Evolutionary conservation across 2,797 vertebrate species (phyloP).

Genomic region (Ptychadena robeensis): DNA sequence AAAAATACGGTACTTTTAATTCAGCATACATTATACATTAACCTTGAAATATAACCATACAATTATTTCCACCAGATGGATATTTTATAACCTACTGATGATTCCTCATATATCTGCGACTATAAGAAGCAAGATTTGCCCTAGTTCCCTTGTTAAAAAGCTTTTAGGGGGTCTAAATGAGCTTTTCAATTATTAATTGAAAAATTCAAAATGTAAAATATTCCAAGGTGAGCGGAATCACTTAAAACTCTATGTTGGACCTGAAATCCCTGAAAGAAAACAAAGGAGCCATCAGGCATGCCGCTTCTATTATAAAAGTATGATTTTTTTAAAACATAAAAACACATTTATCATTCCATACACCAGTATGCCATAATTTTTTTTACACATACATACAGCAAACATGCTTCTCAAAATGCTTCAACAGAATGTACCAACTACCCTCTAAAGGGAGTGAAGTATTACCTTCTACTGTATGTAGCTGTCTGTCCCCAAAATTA

Average conservation of each 20-base stretch:
- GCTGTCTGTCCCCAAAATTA: slow-evolving; percentile 34
- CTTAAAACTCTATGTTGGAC: neutral
- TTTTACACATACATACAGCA: neutral
- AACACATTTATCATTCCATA: neutral
- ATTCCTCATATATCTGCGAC: too few species aligned
- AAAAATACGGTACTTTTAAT: too few species aligned
- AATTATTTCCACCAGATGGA: too few species aligned
- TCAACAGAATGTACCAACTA: neutral
- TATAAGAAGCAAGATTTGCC: too few species aligned
- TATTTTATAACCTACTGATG: too few species aligned
- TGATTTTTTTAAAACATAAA: neutral
- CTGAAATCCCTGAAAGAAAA: neutral
- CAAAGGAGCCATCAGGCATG: neutral
- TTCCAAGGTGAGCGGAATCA: neutral
- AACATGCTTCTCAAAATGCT: neutral
- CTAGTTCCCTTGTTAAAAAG: too few species aligned
- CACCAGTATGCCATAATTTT: neutral
- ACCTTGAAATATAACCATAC: too few species aligned
- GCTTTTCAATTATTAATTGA: too few species aligned
- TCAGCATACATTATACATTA: too few species aligned
- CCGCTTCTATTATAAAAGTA: neutral
- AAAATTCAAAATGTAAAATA: neutral
- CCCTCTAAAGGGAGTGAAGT: neutral
- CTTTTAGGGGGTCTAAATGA: too few species aligned
- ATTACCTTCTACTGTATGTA: slow-evolving; percentile 49